These are phyloP conservation scores for Etia nguti DNA, from an alignment of 2,113 vertebrate genomes.

Conservation along the genomic window DNA sequence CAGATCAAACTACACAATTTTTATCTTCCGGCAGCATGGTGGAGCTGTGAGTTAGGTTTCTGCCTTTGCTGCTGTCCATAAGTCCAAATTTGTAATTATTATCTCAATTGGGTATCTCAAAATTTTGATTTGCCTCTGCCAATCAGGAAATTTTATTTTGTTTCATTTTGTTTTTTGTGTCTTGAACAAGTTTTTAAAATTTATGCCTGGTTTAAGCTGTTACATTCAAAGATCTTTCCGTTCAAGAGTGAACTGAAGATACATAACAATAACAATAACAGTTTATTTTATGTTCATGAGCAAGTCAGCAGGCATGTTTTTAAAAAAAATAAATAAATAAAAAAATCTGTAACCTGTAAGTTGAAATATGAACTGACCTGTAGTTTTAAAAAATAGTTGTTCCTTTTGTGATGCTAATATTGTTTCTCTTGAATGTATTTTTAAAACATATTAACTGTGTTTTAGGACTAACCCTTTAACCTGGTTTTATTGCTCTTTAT, in stretches of 20 bases:
- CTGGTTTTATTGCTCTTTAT: neutral
- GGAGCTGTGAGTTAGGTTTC: neutral
- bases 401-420: neutral
- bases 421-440: neutral
- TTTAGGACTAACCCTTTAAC: neutral
- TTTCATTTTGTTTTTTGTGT: neutral
- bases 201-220: fast-evolving
- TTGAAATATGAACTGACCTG: neutral
- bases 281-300: neutral
- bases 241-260: neutral
- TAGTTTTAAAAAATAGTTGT: neutral
- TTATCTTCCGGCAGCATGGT: fast-evolving
- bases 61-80: neutral
- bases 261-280: neutral
- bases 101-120: fast-evolving
- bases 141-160: neutral
- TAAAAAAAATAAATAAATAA: neutral
- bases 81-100: fast-evolving
- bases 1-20: neutral
- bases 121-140: neutral
- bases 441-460: neutral
- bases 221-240: neutral
- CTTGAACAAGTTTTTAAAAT: neutral
- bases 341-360: neutral
- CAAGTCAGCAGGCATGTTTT: neutral